These are phyloP conservation scores for Anoura caudifer DNA, from an alignment of 2,113 vertebrate genomes.

Conservation along the genomic window DNA sequence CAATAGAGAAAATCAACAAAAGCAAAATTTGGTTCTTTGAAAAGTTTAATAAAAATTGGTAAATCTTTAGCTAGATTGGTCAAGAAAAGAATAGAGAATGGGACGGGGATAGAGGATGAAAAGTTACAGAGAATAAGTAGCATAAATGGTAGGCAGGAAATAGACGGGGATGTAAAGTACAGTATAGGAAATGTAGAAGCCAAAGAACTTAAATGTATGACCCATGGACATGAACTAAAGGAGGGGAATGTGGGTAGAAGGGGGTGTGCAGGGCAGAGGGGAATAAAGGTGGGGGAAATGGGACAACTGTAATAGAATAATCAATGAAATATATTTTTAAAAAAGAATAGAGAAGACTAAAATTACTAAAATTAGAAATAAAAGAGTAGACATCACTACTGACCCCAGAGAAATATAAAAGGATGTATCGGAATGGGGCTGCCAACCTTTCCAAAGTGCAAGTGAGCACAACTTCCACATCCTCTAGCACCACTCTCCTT, in stretches of 20 bases:
- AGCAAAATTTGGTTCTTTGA: neutral
- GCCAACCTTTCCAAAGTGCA: neutral
- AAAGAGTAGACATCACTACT: neutral
- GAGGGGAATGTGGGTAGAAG: too few species aligned
- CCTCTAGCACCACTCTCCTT: neutral
- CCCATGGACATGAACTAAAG: too few species aligned
- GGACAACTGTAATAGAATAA: too few species aligned
- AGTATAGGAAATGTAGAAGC: too few species aligned
- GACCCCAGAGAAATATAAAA: neutral
- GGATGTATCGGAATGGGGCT: neutral
- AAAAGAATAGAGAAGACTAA: neutral
- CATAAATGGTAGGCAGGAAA: too few species aligned
- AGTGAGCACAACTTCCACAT: neutral
- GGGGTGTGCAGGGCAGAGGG: too few species aligned
- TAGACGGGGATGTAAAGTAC: too few species aligned
- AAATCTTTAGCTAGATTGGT: neutral
- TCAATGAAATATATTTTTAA: too few species aligned
- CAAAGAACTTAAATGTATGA: too few species aligned
- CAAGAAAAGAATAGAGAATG: neutral
- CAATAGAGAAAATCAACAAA: neutral
- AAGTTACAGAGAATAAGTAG: too few species aligned
- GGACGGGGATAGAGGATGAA: too few species aligned
- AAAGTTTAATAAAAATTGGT: neutral
- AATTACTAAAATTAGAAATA: neutral
- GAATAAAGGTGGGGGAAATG: too few species aligned